Base-by-base conservation (phyloP, 2,113 vertebrate genomes). In the Phyllostomus discolor region DNA sequence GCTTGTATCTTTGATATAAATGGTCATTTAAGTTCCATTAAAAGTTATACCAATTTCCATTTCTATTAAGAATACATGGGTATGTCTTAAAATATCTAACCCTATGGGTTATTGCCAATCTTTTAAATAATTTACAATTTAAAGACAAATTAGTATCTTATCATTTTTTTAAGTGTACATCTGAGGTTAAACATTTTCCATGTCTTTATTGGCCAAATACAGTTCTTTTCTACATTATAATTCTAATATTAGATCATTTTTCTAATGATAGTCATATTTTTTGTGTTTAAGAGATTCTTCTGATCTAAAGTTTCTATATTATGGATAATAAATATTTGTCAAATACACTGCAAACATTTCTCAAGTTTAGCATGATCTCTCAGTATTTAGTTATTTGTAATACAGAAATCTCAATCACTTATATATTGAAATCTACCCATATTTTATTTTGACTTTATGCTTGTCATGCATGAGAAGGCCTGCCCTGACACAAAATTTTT, bases 211-310 rank as follows among this genome's bases (percentile, higher is more conserved):
- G 50, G 43, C 17, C 50, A 84, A 83, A 84, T 70, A 84, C 5
- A 89, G 35, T 76, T 89, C 41, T 66, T 89, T 88, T 66, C 41
- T 66, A 95, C 33, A 85, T 22, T 92, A 8, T 87, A 87, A 94
- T 94, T 84, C 67, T 92, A 81, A 90, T 12, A 93, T 46, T 57
- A 57, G 35, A 81, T 59, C 31, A 82, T 73, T 97, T 95, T 95
- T 66, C 43, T 92, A 94, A 82, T 57, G 31, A 86, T 70, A 33
- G 41, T 64, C 10, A n/a, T 33, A 41, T 82, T 88, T 72, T 75
- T 76, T 48, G 83, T 43, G 11, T 86, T 75, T 86, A 54, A 88
- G 41, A 90, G 31, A 95, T 7, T 73, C 76, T 91, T 94, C 38
- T 70, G 10, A 83, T 69, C 20, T 70, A 86, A 86, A 92, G 73